Evolutionary conservation across 1,140 invertebrate genomes (phyloP), one percentile per base, ranked within the genome.

Genomic region (Ostrea denselamellosa): DNA sequence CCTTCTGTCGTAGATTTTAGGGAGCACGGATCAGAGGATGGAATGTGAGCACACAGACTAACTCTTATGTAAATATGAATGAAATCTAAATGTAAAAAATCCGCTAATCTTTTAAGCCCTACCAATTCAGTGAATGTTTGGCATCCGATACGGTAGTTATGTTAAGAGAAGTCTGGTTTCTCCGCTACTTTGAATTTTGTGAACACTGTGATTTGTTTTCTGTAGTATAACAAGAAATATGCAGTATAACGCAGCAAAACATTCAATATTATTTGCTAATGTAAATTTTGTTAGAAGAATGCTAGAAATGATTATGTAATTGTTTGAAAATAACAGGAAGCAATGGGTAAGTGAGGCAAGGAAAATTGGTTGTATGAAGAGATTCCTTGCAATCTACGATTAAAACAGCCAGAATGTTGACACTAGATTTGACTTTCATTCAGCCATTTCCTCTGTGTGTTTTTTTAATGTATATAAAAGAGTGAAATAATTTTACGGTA

Each of bases 81-180:
- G 68, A 77, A 28, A 25, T 77, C 68, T 77, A 77, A 77, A 77
- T 77, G 68, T 77, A 77, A 25, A 77, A 62, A 77, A 77, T 77
- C 68, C 68, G 68, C 25, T 77, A 77, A 77, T 77, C 68, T 12
- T 17, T 77, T 77, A 77, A 77, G 68, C 68, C 28, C 68, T 77
- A 77, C 68, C 68, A 77, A 77, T 77, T 77, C 68, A 77, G 68
- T 34, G 25, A 77, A 77, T 28, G 68, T 77, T 77, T 77, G 68
- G 68, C 68, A 77, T 77, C 28, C 68, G 28, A 34, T 44, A 28
- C 28, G 68, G 68, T 77, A 34, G 25, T 25, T 77, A 77, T 77
- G 68, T 34, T 25, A 12, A 77, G 9, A 4, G n/a, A 17, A 14
- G 28, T 25, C 25, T 77, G 68, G 58, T 12, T 28, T 77, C 68